Conservation (phyloP, 2,113 vertebrate genomes). For the Rousettus leschenaultii region DNA sequence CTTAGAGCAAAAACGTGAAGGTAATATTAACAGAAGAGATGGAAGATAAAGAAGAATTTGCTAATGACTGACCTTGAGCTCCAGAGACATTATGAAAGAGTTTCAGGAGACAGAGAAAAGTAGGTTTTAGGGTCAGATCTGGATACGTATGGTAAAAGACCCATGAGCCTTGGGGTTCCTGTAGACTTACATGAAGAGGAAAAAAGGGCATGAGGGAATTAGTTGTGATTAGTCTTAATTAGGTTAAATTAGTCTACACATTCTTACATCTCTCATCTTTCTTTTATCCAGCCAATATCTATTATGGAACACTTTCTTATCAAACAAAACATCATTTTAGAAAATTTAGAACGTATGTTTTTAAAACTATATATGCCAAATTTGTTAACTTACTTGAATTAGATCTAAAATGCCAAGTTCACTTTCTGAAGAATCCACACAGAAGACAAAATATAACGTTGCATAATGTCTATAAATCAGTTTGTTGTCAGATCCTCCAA, state of each 20-base stretch:
- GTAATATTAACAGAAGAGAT: neutral
- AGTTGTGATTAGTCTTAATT: neutral
- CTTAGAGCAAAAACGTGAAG: neutral
- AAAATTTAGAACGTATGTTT: constrained; percentile 36
- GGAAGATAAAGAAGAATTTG: neutral
- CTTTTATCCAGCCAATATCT: neutral
- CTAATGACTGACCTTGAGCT: neutral
- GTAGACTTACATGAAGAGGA: neutral
- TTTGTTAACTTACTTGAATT: constrained; percentile 91
- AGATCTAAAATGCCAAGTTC: constrained; percentile 99
- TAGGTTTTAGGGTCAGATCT: neutral
- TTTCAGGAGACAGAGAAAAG: neutral
- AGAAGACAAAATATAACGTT: constrained; percentile 99
- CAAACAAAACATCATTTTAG: constrained; percentile 26
- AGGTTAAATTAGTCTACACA: neutral
- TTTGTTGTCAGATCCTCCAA: constrained; percentile 98
- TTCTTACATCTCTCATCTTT: neutral
- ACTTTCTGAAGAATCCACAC: constrained; percentile 99
- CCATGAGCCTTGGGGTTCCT: neutral
- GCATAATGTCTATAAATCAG: constrained; percentile 99
- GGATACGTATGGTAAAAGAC: neutral
- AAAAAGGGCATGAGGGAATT: neutral
- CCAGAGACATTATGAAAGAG: neutral
- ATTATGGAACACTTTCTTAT: constrained; percentile 34
- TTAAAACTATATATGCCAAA: constrained; percentile 42